Evolutionary conservation across 2,888 invertebrate genomes (phyloP), one percentile per base, ranked within the genome.

Genomic region (Trichopoda pennipes): DNA sequence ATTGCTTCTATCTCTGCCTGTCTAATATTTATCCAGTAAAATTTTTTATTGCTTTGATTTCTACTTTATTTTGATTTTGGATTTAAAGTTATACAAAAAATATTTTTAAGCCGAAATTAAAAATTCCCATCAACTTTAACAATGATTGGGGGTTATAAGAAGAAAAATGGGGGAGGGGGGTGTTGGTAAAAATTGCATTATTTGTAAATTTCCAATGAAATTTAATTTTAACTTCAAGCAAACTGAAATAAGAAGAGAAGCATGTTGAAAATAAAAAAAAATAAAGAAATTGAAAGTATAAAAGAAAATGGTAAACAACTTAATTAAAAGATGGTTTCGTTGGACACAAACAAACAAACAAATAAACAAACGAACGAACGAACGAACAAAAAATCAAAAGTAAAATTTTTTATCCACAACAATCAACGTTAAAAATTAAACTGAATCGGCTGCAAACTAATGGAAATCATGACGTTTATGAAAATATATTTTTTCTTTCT

Each of bases 321-420:
- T 74, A 74, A 74, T 74, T 64, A 56, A 55, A 64, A 64, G 63
- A 73, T 55, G 63, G 16, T 53, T 49, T 19, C 21, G 32, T 44
- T 42, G n/a, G n/a, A n/a, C n/a, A 6, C 4, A 44, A 6, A 44
- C 3, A 6, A 23, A 35, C 17, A 3, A 1, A 35, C n/a, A 35
- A 10, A 53, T 17, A 32, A 51, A 28, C 7, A 49, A 21, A 10
- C 3, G 28, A 17, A 53, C n/a, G n/a, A 28, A 9, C 14, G 9
- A 16, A 17, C 4, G 8, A 2, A 9, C 12, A 32, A 6, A 47
- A 21, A 49, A 60, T 21, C 7, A 47, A 49, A 38, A 51, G 23
- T 14, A 23, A 28, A 4, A 23, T 12, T 23, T 23, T 38, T 70
- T 49, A n/a, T 61, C n/a, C n/a, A 51, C 9, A 14, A 6, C 35